These are phyloP conservation scores for Plotosus lineatus DNA, from an alignment of 2,113 vertebrate species.

Conservation along the genomic window DNA sequence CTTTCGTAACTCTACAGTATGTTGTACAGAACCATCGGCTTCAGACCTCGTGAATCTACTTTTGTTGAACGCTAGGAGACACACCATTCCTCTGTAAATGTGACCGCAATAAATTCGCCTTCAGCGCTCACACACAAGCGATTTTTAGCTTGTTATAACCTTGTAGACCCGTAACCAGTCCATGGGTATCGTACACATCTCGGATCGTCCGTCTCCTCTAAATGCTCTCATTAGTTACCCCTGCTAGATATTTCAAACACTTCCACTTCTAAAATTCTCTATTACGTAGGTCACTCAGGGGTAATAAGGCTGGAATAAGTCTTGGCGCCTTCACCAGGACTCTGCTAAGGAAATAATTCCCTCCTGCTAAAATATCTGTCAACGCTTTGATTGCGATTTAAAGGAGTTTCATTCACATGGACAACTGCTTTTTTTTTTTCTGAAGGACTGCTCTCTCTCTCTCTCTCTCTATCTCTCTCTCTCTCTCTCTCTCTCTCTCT, in stretches of 20 bases:
- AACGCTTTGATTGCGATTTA: conserved; percentile 81
- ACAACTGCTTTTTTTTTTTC: conserved; percentile 74
- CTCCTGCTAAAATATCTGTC: conserved; percentile 73
- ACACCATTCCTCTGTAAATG: background rate
- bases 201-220: conserved; percentile 43
- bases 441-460: conserved; percentile 24
- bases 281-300: conserved; percentile 82
- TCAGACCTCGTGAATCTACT: background rate
- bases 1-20: background rate
- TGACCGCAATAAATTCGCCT: background rate
- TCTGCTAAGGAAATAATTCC: conserved; percentile 72
- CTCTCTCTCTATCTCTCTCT: conserved; percentile 20
- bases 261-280: conserved; percentile 73
- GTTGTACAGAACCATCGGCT: background rate
- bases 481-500: conserved; percentile 61
- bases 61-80: background rate
- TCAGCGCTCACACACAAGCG: background rate
- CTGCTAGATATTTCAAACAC: conserved; percentile 76
- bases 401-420: conserved; percentile 76
- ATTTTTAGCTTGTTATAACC: conserved; percentile 44
- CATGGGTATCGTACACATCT: conserved; percentile 28
- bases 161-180: background rate
- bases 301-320: conserved; percentile 78
- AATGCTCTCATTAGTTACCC: conserved; percentile 68
- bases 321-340: conserved; percentile 60